Evolutionary conservation across 2,797 vertebrate species (phyloP).

Genomic region (Kryptolebias ocellatus): DNA sequence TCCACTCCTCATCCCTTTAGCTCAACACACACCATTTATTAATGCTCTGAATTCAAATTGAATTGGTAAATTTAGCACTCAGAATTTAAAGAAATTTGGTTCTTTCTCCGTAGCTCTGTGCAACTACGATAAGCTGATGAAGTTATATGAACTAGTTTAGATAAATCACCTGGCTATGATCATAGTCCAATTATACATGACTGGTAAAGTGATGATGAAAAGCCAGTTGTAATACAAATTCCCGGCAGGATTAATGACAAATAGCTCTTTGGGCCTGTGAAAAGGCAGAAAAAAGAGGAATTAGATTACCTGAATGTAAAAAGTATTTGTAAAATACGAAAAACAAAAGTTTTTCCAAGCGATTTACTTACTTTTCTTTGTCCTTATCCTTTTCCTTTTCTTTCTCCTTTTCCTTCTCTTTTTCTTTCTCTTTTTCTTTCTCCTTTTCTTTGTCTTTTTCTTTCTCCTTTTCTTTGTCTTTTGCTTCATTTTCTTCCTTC

Average conservation of each 20-base stretch:
- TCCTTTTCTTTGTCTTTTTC: slow-evolving; percentile 75
- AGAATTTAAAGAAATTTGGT: background rate
- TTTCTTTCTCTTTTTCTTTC: slow-evolving; percentile 67
- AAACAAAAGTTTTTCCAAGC: background rate
- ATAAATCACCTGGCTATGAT: slow-evolving; percentile 91
- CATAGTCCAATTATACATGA: slow-evolving; percentile 99
- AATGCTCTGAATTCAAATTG: background rate
- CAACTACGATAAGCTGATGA: background rate
- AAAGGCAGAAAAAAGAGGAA: slow-evolving; percentile 12
- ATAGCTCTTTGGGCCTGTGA: slow-evolving; percentile 81
- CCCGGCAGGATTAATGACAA: slow-evolving; percentile 91
- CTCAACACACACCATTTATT: no score
- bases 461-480: slow-evolving; percentile 7
- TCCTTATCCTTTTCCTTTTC: slow-evolving; percentile 59
- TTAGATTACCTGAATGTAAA: background rate
- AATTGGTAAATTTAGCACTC: background rate
- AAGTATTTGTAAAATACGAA: background rate
- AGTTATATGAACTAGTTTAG: background rate
- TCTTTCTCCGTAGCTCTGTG: background rate
- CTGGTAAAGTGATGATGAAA: slow-evolving; percentile 91
- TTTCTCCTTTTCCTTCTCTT: slow-evolving; percentile 75
- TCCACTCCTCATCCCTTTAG: no score
- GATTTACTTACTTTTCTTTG: slow-evolving; percentile 57
- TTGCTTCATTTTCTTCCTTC: slow-evolving; percentile 46
- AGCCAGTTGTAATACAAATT: slow-evolving; percentile 95